Conservation (phyloP, 2,797 vertebrate species). For the Pyrocephalus nanus region DNA sequence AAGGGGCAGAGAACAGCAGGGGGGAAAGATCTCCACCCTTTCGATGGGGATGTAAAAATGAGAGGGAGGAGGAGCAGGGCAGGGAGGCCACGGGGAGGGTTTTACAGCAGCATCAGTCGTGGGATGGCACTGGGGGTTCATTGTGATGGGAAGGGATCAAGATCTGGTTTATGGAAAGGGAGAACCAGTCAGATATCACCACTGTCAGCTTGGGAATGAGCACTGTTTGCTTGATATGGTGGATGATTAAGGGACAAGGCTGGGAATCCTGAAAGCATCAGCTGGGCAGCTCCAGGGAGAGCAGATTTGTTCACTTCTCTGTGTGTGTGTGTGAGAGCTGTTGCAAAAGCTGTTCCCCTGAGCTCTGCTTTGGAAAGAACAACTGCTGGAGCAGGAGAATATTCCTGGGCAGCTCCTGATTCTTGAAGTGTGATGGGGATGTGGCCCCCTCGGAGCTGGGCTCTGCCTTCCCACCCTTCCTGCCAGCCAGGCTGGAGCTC, state of each 20-base stretch:
- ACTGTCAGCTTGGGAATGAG: neutral
- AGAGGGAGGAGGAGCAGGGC: neutral
- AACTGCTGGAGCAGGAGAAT: neutral
- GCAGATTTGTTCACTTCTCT: neutral
- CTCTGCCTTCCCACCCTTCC: neutral
- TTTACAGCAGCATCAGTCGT: neutral
- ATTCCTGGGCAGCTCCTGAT: neutral
- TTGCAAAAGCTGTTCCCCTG: neutral
- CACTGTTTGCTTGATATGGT: neutral
- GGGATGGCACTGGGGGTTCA: neutral
- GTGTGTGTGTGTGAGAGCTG: neutral
- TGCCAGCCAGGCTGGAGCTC: neutral
- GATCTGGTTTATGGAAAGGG: neutral
- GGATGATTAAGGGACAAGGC: neutral
- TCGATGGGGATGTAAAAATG: neutral
- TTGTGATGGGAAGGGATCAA: neutral
- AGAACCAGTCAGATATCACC: neutral
- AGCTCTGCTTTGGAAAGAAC: neutral
- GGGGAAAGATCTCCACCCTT: neutral
- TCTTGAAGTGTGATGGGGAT: rapidly evolving
- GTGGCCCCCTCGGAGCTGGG: too few relatives aligned
- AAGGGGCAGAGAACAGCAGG: neutral
- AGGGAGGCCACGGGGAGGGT: neutral
- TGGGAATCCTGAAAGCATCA: neutral
- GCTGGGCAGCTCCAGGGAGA: neutral